Evolutionary conservation across 1,140 invertebrate species (phyloP), one percentile per base, ranked within the genome.

Genomic region (Cotesia typhae): DNA sequence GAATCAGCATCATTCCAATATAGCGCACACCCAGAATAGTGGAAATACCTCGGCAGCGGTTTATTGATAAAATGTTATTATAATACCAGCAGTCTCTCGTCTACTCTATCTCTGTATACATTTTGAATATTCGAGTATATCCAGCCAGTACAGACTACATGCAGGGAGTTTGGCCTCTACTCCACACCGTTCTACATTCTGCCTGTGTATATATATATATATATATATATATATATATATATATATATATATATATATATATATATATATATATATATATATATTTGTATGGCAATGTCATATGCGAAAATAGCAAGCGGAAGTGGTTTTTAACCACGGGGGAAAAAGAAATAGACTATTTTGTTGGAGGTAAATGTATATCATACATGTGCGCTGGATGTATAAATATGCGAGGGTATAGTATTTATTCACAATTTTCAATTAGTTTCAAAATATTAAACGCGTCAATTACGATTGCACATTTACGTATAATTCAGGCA

Each of bases 61-160:
- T 85, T 81, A 85, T 84, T 78, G 79, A 74, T 81, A 78, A 84
- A 84, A 85, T 82, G 81, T 83, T 84, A 83, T 86, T 85, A 85
- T 85, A 85, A 85, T 84, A 80, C 80, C 81, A 28, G 17, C 17
- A 17, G 17, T 1, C 28, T 28, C 28, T 28, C 28, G 28, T 28
- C 28, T 28, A 28, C 28, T 28, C 28, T 28, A 28, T 28, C 28
- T 28, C 81, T n/a, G 53, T 55, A 38, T 37, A 76, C 80, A 79
- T 84, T 85, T 85, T 84, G 82, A 82, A 84, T 84, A 82, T 80
- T 79, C 77, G 63, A 71, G 75, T 47, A 6, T 9, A 47, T 10
- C 41, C 6, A 41, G 38, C 9, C 10, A 28, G 28, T 28, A 28
- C 28, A 28, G 28, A 28, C 28, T 28, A 28, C 28, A 28, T 28